Conservation (phyloP, 2,797 vertebrate genomes). For the Characodon lateralis region DNA sequence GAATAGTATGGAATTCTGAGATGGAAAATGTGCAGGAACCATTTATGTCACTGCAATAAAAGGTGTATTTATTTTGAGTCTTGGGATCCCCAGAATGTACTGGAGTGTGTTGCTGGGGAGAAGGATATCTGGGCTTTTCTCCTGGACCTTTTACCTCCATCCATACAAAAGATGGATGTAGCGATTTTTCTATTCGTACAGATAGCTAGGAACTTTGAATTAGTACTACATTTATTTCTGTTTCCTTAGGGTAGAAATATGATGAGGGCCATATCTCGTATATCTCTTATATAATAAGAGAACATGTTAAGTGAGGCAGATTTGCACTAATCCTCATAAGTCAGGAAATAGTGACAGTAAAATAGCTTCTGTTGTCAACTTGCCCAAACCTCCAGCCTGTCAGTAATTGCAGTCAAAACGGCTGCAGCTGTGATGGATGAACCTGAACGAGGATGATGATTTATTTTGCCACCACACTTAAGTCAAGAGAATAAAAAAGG, state of each 20-base stretch:
- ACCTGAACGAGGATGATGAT: background rate
- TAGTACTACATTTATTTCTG: background rate
- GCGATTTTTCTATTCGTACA: background rate
- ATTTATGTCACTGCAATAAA: background rate
- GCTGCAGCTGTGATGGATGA: background rate
- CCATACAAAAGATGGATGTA: no score
- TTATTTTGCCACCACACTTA: background rate
- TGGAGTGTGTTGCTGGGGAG: no score
- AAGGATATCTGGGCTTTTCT: background rate
- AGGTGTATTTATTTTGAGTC: background rate
- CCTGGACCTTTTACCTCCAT: no score
- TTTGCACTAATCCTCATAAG: background rate
- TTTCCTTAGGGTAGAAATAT: background rate
- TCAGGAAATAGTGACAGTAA: background rate
- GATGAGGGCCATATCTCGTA: background rate
- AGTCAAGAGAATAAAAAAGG: background rate
- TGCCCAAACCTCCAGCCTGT: no score
- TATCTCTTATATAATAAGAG: background rate
- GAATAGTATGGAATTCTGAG: no score
- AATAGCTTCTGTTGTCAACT: background rate
- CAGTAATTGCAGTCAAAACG: background rate
- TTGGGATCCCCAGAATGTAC: no score
- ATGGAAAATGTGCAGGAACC: background rate
- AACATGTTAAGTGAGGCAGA: background rate
- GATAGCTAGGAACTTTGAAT: background rate